Percentiles rank a stretch among this genome's conserved stretches.
Evolutionary conservation across 2,797 vertebrate species (phyloP).

Genomic region (Aythya fuligula): DNA sequence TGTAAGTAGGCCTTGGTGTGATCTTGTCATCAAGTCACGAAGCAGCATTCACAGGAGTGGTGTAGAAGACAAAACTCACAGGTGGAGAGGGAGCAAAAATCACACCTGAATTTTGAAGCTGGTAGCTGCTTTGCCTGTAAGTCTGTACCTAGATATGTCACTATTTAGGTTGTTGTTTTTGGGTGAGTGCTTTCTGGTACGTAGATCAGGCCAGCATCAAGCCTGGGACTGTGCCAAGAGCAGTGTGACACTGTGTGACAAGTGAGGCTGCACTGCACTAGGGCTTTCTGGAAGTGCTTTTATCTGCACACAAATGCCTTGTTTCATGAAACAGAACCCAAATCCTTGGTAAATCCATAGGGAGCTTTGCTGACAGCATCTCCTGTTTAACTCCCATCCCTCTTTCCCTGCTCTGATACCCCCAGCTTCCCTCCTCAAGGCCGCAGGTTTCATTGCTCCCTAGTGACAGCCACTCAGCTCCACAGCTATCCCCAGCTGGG

Average conservation of each 20-base stretch:
- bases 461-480: constrained; percentile 1
- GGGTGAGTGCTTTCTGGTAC: not conserved
- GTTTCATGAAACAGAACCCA: constrained; percentile 19
- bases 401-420: not conserved
- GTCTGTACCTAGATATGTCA: not conserved
- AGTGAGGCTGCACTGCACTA: not conserved
- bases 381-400: not conserved
- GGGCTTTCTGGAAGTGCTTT: not conserved
- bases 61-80: not conserved
- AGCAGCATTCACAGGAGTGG: rapidly evolving
- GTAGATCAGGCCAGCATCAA: not conserved
- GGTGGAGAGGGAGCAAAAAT: not conserved
- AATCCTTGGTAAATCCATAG: not conserved
- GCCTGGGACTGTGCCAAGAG: not conserved
- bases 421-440: not conserved
- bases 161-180: not conserved
- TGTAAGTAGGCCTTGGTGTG: constrained; percentile 1
- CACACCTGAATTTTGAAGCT: not conserved
- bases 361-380: constrained; percentile 4
- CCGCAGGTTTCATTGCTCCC: not conserved
- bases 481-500: not conserved
- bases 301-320: not conserved
- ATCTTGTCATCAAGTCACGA: not conserved
- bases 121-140: not conserved
- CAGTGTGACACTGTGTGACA: not conserved